phyloP scores from a whole-genome alignment of 2,888 invertebrate species.

The Parelbella ahira region DNA sequence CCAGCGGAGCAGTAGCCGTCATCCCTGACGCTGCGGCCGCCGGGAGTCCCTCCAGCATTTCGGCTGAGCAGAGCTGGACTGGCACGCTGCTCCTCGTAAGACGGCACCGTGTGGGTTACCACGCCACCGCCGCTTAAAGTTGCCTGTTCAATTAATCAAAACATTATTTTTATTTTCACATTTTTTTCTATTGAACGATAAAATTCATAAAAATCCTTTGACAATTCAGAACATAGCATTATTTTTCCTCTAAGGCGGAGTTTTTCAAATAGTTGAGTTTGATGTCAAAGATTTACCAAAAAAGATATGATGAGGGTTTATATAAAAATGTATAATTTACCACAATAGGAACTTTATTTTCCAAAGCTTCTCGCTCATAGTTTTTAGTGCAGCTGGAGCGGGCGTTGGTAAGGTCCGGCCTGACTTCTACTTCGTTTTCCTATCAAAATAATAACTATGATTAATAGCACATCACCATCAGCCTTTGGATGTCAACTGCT shows the following conservation, averaged over 20 bases:
- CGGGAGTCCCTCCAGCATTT: slow-evolving; percentile 59
- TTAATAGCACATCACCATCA: too few species aligned
- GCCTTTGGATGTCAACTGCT: too few species aligned
- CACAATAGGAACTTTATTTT: slow-evolving; percentile 59
- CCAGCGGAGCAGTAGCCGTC: slow-evolving; percentile 85
- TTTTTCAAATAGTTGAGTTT: too few species aligned
- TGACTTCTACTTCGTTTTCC: slow-evolving; percentile 52
- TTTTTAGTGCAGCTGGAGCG: slow-evolving; percentile 40
- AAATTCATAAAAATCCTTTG: too few species aligned
- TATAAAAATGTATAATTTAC: too few species aligned
- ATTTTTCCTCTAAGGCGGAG: too few species aligned
- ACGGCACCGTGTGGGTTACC: slow-evolving; percentile 69
- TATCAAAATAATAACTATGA: slow-evolving; percentile 30
- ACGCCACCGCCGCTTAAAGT: slow-evolving; percentile 51
- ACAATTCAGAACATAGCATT: too few species aligned
- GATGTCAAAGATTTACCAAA: too few species aligned
- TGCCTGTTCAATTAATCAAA: slow-evolving; percentile 52
- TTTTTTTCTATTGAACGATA: too few species aligned
- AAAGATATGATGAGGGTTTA: too few species aligned
- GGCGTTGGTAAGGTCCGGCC: slow-evolving; percentile 47
- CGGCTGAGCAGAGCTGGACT: slow-evolving; percentile 64
- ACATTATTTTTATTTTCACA: too few species aligned
- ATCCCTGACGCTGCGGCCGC: slow-evolving; percentile 74
- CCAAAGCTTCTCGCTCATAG: slow-evolving; percentile 50
- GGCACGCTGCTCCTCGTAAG: slow-evolving; percentile 71